Evolutionary conservation across 2,888 invertebrate genomes (phyloP).

Genomic region (Tipula vernalis): DNA sequence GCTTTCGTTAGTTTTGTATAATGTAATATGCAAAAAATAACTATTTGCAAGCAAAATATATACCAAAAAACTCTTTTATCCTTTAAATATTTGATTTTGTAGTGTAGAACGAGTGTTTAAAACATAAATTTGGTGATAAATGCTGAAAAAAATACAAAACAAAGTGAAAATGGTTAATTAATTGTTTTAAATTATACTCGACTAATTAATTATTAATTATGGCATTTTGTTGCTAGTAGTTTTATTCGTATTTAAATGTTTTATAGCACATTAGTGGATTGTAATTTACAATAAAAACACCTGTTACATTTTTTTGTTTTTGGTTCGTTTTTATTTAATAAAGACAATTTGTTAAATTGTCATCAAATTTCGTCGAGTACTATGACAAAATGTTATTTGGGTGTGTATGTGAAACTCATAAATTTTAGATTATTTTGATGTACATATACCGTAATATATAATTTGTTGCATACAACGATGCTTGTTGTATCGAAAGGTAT

Average conservation of each 20-base stretch:
- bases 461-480: neutral
- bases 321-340: neutral
- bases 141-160: neutral
- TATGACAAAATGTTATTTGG: too few relatives aligned
- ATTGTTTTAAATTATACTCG: neutral
- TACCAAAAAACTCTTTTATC: neutral
- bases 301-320: neutral
- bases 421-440: neutral
- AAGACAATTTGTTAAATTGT: neutral
- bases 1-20: neutral
- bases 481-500: neutral
- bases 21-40: neutral
- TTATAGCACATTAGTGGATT: neutral
- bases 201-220: neutral
- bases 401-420: neutral
- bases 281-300: neutral
- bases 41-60: neutral
- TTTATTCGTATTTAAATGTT: neutral
- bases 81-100: neutral
- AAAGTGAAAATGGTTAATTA: neutral
- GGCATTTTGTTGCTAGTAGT: neutral
- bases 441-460: neutral
- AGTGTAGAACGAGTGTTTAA: neutral
- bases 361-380: neutral
- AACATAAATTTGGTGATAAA: neutral